Evolutionary conservation across 2,113 vertebrate species (phyloP), one percentile per base, ranked within the genome.

Genomic region (western clawed frog (Xenopus tropicalis)): DNA sequence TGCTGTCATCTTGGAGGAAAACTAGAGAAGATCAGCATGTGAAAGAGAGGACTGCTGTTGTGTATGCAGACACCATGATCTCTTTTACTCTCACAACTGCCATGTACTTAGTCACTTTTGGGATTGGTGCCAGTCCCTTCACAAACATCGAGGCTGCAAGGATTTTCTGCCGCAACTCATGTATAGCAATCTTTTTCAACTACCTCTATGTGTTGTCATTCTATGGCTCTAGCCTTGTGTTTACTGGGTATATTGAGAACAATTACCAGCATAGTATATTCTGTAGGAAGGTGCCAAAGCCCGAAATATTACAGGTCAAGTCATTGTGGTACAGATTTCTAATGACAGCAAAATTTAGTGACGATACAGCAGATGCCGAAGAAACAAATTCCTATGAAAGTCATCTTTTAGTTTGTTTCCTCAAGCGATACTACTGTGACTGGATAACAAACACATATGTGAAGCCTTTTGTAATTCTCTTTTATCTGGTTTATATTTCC

Each of bases 391-490:
- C 93, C 79, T 96, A 94, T 0, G 95, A 98, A 87, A 96, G 91
- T 78, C 97, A 99, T 83, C 91, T 99, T 78, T 85, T 98, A 90
- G 93, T 98, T 84, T 96, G 95, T 77, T 98, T 98, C 83, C 94
- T 99, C 85, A 93, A 94, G 80, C 96, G 93, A 79, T 98, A 97
- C 89, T 98, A 98, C 84, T 96, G 95, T 83, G 95, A 98, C 91
- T 99, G 97, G 97, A 98, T 99, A 90, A 99, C 97, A 78, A 99
- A 99, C 86, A 99, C 97, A 62, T 99, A 99, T 0, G 97, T 99
- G 80, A 99, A 98, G 83, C 97, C 97, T 86, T 99, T 99, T 87
- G 96, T 99, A 87, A 94, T 99, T 82, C 95, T 99, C 86, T 95
- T 98, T 86, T 99, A 99, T 83, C 92, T 99, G 85, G 93, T 99